Evolutionary conservation across 2,113 vertebrate species (phyloP), one percentile per base, ranked within the genome.

Genomic region (Pungitius pungitius): DNA sequence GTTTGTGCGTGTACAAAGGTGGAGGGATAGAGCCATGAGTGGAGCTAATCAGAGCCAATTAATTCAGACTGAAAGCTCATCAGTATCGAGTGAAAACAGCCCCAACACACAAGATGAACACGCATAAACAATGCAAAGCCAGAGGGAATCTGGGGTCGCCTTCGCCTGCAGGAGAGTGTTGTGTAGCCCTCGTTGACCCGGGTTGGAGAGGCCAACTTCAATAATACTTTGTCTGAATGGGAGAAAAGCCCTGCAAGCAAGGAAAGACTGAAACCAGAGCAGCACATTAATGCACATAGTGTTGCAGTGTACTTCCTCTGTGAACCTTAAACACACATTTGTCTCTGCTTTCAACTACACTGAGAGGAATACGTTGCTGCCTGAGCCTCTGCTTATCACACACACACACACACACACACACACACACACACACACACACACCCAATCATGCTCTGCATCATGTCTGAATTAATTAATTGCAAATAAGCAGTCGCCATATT

Each of bases 31-130:
- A 43, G 39, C 26, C 27, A 35, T 80, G 61, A 82, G 63, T 42
- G 56, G 43, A 70, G 69, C 66, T 86, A 87, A 91, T 90, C 77
- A 85, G 47, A 33, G 43, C 18, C 6, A 27, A 87, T 81, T 86
- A 77, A 85, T 85, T 72, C 26, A 22, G 60, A 47, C 39, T 72
- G 63, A 87, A 81, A 59, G 57, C 59, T 8, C 17, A 55, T 55
- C 24, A 1, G 13, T 35, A 42, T 64, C 12, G 51, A 57, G 54
- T 88, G 79, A 78, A 90, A 90, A 91, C 82, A 88, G 64, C 72
- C 35, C 13, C 6, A 39, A 64, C 10, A 47, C 62, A 75, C 54
- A 43, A 52, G 4, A 70, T 6, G 40, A 43, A 63, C 45, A 77
- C 22, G 49, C 6, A 51, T 8, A 43, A 12, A 59, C 37, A 59